Conservation (phyloP, 2,797 vertebrate species). For the Parotocinclus haroldoi region DNA sequence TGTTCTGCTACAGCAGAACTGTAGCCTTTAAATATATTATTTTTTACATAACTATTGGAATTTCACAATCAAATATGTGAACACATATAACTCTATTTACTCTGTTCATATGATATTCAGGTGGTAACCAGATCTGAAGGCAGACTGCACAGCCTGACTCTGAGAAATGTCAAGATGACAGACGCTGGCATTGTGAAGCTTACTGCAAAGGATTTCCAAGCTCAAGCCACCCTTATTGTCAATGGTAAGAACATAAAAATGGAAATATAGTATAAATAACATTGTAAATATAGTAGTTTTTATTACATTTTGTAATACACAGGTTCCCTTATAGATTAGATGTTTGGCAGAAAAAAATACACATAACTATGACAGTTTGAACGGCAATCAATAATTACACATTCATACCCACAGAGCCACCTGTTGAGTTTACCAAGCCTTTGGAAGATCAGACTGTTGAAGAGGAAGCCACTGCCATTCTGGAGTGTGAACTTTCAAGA, state of each 20-base stretch:
- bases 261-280: neutral
- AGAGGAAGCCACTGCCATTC: slow-evolving; percentile 85
- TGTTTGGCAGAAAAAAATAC: too few species aligned
- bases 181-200: slow-evolving; percentile 90
- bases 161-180: slow-evolving; percentile 85
- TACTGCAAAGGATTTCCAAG: slow-evolving; percentile 88
- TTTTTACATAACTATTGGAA: too few species aligned
- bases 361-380: too few species aligned
- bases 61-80: too few species aligned
- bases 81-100: too few species aligned
- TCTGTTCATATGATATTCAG: slow-evolving; percentile 60
- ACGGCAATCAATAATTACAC: neutral
- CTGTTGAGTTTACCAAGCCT: slow-evolving; percentile 90
- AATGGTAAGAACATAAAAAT: slow-evolving; percentile 71
- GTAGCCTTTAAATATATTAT: too few species aligned
- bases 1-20: neutral
- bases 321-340: too few species aligned
- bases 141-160: slow-evolving; percentile 79
- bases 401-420: slow-evolving; percentile 75
- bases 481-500: slow-evolving; percentile 93
- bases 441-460: slow-evolving; percentile 96
- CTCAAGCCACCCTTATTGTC: slow-evolving; percentile 85
- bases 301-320: too few species aligned
- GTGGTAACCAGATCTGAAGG: slow-evolving; percentile 86
- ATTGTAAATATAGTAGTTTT: neutral